Conservation (phyloP, 2,797 vertebrate species). For the Steatocranus sp. region DNA sequence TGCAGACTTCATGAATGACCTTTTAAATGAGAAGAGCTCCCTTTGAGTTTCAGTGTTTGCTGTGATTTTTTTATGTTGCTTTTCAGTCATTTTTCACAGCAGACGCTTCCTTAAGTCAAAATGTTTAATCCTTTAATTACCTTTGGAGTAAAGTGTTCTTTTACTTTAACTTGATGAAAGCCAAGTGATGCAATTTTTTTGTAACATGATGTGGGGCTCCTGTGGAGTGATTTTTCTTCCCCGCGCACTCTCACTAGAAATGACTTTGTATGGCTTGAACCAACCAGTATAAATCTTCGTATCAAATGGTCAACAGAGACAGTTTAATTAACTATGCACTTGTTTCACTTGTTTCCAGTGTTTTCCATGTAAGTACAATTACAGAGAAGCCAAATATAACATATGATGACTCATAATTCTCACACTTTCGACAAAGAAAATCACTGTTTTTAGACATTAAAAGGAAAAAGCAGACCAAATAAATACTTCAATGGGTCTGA, state of each 20-base stretch:
- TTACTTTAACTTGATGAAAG: not conserved
- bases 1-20: not conserved
- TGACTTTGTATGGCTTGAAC: not conserved
- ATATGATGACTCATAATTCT: not conserved
- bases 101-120: not conserved
- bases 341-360: not conserved
- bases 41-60: conserved; percentile 4
- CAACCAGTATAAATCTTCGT: not conserved
- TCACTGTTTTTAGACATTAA: not conserved
- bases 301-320: not conserved
- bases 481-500: not conserved
- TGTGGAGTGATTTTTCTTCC: not conserved
- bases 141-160: not conserved
- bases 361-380: not conserved
- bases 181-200: not conserved
- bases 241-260: not conserved
- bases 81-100: not conserved
- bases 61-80: not conserved
- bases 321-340: not conserved
- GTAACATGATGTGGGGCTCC: not conserved
- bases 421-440: not conserved
- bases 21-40: conserved; percentile 12
- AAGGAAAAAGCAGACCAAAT: conserved; percentile 1
- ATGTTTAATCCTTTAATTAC: not conserved
- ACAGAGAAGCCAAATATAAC: not conserved